Percentiles rank a stretch among this genome's conserved stretches.
phyloP scores from a whole-genome alignment of 2,888 invertebrate genomes.

The Ophion obscuratus region DNA sequence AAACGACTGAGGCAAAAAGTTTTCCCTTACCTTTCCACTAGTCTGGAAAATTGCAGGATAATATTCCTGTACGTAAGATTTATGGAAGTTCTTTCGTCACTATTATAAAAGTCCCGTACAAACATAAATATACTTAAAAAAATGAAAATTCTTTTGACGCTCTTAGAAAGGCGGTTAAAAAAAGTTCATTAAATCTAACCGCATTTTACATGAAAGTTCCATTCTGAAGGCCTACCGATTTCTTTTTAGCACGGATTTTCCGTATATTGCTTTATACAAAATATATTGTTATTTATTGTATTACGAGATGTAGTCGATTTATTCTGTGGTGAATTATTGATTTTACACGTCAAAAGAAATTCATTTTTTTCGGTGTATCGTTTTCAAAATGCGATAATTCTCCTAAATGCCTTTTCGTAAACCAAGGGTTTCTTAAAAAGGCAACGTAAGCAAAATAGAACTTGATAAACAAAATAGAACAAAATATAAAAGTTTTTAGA shows the following conservation, averaged over 20 bases:
- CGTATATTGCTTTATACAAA: no score
- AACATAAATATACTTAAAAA: background rate
- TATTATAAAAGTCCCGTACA: background rate
- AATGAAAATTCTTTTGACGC: background rate
- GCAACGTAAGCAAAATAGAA: background rate
- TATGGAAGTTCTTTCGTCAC: background rate
- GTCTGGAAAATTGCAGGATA: conserved; percentile 17
- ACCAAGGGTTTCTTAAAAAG: background rate
- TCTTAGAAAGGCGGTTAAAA: background rate
- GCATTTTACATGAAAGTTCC: no score
- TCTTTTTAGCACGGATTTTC: no score
- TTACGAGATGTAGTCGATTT: no score
- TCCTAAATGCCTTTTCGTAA: no score
- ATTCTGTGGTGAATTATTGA: no score
- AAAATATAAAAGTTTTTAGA: background rate
- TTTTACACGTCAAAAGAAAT: no score
- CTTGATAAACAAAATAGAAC: no score
- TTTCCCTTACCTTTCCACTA: conserved; percentile 17
- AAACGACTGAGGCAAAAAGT: conserved; percentile 4
- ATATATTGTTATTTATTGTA: no score
- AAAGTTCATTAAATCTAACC: background rate
- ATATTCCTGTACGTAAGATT: background rate
- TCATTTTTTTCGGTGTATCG: no score
- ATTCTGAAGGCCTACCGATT: no score
- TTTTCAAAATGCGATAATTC: no score